phyloP scores from a whole-genome alignment of 2,113 vertebrate species.

The Tyto alba region DNA sequence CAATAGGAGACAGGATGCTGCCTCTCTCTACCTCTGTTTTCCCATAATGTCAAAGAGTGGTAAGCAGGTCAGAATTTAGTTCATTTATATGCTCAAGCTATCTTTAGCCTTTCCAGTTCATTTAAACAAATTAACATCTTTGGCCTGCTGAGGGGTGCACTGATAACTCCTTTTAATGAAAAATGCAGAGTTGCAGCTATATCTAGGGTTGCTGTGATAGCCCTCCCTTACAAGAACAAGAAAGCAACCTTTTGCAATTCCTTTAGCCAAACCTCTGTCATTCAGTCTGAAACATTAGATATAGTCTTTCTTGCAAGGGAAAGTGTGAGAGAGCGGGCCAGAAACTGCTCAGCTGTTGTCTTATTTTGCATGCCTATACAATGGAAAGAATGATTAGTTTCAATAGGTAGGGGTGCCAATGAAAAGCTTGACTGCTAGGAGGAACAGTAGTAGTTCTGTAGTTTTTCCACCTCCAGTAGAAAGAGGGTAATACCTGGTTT shows the following conservation, averaged over 20 bases:
- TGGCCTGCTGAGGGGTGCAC: background rate
- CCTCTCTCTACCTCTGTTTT: background rate
- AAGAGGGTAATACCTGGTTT: background rate
- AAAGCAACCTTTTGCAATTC: background rate
- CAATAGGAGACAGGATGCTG: background rate
- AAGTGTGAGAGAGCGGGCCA: background rate
- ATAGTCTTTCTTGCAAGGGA: background rate
- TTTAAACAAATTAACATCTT: background rate
- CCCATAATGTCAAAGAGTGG: background rate
- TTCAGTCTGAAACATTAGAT: background rate
- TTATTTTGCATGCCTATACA: background rate
- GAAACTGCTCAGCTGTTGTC: background rate
- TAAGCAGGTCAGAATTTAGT: background rate
- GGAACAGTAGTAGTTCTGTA: background rate
- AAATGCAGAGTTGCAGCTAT: background rate
- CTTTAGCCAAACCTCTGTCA: background rate
- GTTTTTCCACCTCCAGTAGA: background rate
- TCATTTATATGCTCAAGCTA: background rate
- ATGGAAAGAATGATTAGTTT: background rate
- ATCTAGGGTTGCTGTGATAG: background rate
- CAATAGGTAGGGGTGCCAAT: background rate
- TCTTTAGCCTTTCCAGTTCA: background rate
- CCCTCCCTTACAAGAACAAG: background rate
- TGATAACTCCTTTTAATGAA: background rate
- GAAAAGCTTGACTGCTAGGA: background rate